phyloP scores from a whole-genome alignment of 2,797 vertebrate genomes.

The Crypturellus tataupa region DNA sequence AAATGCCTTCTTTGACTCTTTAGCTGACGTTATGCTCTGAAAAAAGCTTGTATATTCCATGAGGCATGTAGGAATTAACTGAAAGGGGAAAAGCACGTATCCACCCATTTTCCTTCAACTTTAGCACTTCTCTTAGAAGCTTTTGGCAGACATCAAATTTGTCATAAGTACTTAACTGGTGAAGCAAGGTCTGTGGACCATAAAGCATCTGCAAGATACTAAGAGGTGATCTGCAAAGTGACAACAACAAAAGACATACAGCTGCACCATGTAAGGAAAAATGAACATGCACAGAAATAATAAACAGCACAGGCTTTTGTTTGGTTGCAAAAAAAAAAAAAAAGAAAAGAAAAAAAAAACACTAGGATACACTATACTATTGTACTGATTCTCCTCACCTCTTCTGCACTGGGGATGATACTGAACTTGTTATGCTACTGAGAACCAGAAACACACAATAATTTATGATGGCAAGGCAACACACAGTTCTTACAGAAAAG shows the following conservation, averaged over 20 bases:
- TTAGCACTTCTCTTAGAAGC: background rate
- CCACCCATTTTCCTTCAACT: fast-evolving
- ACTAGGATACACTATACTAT: too few species aligned
- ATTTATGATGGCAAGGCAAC: background rate
- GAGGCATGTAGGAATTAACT: background rate
- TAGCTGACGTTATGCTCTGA: background rate
- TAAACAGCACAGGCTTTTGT: background rate
- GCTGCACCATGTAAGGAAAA: background rate
- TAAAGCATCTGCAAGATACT: background rate
- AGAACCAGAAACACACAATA: background rate
- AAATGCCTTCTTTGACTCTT: background rate
- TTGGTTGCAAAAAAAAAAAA: too few species aligned
- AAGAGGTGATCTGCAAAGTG: background rate
- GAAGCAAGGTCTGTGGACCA: background rate
- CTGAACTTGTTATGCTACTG: background rate
- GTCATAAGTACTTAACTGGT: background rate
- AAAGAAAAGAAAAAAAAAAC: too few species aligned
- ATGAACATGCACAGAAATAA: background rate
- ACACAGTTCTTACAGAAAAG: background rate
- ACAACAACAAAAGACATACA: background rate
- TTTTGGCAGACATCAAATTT: background rate
- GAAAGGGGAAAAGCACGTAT: background rate
- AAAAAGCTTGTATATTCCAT: background rate
- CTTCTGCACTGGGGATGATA: background rate
- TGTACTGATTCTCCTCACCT: background rate